These are phyloP conservation scores for Drosophila vallismaia DNA, from an alignment of 2,888 invertebrate genomes.

Conservation along the genomic window DNA sequence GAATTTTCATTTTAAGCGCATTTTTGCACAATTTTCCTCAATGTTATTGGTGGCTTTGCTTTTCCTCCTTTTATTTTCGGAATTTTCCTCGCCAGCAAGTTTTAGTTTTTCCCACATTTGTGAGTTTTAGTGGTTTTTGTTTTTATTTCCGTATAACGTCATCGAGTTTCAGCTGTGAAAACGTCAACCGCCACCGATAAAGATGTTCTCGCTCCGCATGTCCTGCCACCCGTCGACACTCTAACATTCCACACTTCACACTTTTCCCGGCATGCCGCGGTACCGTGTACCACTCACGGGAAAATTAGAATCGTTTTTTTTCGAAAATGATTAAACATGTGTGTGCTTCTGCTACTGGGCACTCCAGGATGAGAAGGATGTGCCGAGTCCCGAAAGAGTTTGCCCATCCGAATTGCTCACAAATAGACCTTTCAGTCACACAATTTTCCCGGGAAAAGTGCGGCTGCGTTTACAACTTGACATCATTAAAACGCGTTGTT, in stretches of 20 bases:
- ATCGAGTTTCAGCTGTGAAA: conserved; percentile 62
- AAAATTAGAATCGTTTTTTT: conserved; percentile 72
- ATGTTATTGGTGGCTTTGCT: conserved; percentile 29
- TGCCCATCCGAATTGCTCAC: conserved; percentile 9
- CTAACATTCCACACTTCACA: conserved; percentile 52
- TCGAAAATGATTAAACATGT: conserved; percentile 51
- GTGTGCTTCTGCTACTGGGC: conserved; percentile 10
- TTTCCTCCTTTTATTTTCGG: conserved; percentile 7
- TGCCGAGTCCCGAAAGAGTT: conserved; percentile 27
- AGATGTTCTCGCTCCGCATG: conserved; percentile 9
- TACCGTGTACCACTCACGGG: conserved; percentile 47
- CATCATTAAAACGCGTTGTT: conserved; percentile 43
- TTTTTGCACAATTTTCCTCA: conserved; percentile 58
- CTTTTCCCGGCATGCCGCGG: conserved; percentile 51
- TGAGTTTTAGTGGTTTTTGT: conserved; percentile 8
- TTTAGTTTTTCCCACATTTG: conserved; percentile 17
- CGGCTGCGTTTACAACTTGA: conserved; percentile 44
- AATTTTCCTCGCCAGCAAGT: conserved; percentile 16
- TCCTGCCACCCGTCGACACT: conserved; percentile 13
- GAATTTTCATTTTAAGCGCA: conserved; percentile 69
- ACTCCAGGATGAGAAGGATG: conserved; percentile 1
- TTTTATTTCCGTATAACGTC: conserved; percentile 64
- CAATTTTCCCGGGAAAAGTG: conserved; percentile 39
- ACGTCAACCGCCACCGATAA: conserved; percentile 35
- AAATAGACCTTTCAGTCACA: conserved; percentile 2